Evolutionary conservation across 2,113 vertebrate species (phyloP).

Genomic region (Raja brachyura): DNA sequence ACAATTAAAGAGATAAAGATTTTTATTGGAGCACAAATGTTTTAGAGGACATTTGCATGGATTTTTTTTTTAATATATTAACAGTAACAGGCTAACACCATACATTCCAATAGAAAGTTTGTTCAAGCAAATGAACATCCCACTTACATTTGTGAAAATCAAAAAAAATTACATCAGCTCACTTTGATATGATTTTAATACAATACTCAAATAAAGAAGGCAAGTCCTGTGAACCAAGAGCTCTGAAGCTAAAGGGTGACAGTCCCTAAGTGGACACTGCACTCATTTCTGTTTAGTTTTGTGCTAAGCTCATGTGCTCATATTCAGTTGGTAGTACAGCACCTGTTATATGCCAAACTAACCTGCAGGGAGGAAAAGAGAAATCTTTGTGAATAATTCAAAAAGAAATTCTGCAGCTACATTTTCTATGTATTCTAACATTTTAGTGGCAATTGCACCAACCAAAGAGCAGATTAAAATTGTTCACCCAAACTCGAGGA

Average conservation of each 20-base stretch:
- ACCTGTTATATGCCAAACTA: slow-evolving; percentile 12
- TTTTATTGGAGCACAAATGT: slow-evolving; percentile 32
- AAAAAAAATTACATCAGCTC: slow-evolving; percentile 27
- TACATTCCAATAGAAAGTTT: slow-evolving; percentile 1
- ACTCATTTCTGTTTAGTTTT: background rate
- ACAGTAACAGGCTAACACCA: slow-evolving; percentile 7
- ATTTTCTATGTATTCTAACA: background rate
- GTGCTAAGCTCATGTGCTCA: slow-evolving; percentile 1
- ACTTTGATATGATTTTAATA: slow-evolving; percentile 11
- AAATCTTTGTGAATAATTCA: slow-evolving; percentile 12
- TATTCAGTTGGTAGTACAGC: background rate
- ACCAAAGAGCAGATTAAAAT: background rate
- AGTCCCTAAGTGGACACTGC: slow-evolving; percentile 16
- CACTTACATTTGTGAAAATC: background rate
- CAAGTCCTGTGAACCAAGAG: slow-evolving; percentile 11
- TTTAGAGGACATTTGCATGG: slow-evolving; percentile 28
- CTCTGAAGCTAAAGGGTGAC: background rate
- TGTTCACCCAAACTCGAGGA: background rate
- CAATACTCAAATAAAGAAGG: slow-evolving; percentile 5
- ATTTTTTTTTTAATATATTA: background rate
- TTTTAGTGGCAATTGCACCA: background rate
- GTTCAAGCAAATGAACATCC: slow-evolving; percentile 6
- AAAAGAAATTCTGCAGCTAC: background rate
- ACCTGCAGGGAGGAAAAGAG: background rate
- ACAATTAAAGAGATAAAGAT: background rate